phyloP scores from a whole-genome alignment of 2,113 vertebrate genomes.

The Neolamprologus sp. region DNA sequence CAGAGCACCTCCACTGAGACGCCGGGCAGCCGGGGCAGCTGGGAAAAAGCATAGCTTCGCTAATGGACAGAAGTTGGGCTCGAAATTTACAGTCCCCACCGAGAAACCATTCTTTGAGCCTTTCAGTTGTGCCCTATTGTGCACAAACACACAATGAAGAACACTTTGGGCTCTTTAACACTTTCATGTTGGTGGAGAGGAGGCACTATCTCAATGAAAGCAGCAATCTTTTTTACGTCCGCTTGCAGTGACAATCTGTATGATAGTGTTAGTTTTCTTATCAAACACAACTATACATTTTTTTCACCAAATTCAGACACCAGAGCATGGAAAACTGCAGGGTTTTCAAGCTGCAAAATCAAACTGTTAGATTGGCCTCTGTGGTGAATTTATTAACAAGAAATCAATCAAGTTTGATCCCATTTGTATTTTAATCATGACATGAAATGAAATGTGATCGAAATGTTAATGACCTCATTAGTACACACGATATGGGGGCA shows the following conservation, averaged over 20 bases:
- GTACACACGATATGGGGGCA: not conserved
- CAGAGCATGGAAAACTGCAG: not conserved
- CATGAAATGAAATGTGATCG: not conserved
- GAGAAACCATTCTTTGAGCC: not conserved
- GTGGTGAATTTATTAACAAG: not conserved
- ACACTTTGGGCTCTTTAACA: not conserved
- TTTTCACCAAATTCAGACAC: not conserved
- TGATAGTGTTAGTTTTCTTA: not conserved
- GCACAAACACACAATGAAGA: not conserved
- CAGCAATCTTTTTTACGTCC: not conserved
- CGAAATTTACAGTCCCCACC: not conserved
- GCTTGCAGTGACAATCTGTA: not conserved
- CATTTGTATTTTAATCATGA: not conserved
- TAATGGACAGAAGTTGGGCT: slow-evolving; percentile 41
- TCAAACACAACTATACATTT: not conserved
- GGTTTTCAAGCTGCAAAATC: not conserved
- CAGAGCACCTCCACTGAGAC: slow-evolving; percentile 48
- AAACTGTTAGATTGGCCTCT: not conserved
- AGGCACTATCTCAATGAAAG: not conserved
- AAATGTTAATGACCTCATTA: not conserved
- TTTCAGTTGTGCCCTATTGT: not conserved
- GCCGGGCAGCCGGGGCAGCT: not conserved
- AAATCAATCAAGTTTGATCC: not conserved
- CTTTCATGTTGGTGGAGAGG: not conserved
- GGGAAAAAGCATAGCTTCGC: not conserved